Base-by-base conservation (phyloP, 2,888 invertebrate species). In the Tetheella fluctuosa region DNA sequence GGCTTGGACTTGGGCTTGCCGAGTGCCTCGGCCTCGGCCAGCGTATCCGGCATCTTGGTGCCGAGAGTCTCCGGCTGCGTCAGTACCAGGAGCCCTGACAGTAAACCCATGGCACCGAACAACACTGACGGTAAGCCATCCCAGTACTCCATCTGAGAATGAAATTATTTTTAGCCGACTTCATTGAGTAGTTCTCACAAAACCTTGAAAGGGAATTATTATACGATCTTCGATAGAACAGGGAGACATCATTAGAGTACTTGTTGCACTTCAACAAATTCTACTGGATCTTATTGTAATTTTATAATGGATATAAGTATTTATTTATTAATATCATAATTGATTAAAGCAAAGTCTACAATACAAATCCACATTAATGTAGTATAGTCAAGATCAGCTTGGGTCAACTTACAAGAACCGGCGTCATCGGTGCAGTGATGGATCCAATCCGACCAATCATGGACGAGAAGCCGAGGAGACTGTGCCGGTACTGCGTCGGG, bases 401-500 rank as follows among this genome's bases (percentile, higher is more conserved):
- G n/a, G n/a, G n/a, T n/a, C n/a, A n/a, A 15, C 84, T 81, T 59
- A 95, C 95, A 82, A 96, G 79, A 17, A 95, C 89, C 3, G 95
- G 95, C 0, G 96, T 95, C 68, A 96, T 95, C 0, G 96, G 96
- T 0, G 96, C 96, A 48, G 95, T 84, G 87, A 96, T 95, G 12
- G 96, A 95, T 0, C 96, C 96, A 34, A 96, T 85, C 23, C 96
- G 91, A 0, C 96, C 96, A 61, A 95, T 91, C 95, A 96, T 96
- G 15, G 96, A 96, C 70, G 96, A 96, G 71, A 95, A 93, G 3
- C 95, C 95, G 34, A 96, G 91, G 64, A 96, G 86, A 53, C 94
- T 95, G 83, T 96, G 96, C 0, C 96, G 91, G 66, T 95, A 92
- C 77, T 94, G 94, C 23, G 96, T 96, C 2, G 96, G 96, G 80